A percentile compares a stretch with the other conserved stretches of the same genome.
phyloP scores from a whole-genome alignment of 2,797 vertebrate genomes.

The Sus cebifrons region DNA sequence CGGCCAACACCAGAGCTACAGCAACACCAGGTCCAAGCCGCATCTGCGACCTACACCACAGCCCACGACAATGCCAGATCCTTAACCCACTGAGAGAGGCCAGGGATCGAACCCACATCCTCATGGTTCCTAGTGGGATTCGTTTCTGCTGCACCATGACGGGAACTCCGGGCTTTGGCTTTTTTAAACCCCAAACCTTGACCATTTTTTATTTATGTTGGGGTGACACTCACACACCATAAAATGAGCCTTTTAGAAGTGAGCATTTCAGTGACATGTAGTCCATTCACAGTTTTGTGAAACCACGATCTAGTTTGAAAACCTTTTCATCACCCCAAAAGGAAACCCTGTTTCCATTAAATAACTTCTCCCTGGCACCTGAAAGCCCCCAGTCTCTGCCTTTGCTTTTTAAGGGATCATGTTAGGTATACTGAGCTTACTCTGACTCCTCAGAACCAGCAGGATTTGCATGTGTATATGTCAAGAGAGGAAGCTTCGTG shows the following conservation, averaged over 20 bases:
- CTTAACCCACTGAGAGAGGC: too few relatives aligned
- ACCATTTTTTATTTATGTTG: not conserved
- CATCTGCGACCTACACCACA: too few relatives aligned
- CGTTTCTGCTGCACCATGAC: too few relatives aligned
- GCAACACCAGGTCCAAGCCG: too few relatives aligned
- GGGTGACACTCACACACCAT: not conserved
- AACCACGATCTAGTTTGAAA: not conserved
- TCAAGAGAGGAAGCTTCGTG: not conserved
- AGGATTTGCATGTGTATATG: too few relatives aligned
- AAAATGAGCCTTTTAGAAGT: not conserved
- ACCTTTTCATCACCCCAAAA: not conserved
- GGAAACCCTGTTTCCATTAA: not conserved
- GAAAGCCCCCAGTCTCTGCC: not conserved
- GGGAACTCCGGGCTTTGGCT: not conserved
- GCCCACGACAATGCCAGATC: too few relatives aligned
- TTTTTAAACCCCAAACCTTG: not conserved
- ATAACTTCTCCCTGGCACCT: not conserved
- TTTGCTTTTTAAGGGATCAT: not conserved
- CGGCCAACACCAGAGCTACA: too few relatives aligned
- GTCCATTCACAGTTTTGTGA: accelerated
- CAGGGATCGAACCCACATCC: too few relatives aligned
- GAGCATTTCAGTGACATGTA: not conserved
- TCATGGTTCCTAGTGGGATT: too few relatives aligned
- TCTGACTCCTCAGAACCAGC: not conserved
- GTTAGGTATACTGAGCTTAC: not conserved